Evolutionary conservation across 2,888 invertebrate genomes (phyloP), one percentile per base, ranked within the genome.

Genomic region (Cephus spinipes): DNA sequence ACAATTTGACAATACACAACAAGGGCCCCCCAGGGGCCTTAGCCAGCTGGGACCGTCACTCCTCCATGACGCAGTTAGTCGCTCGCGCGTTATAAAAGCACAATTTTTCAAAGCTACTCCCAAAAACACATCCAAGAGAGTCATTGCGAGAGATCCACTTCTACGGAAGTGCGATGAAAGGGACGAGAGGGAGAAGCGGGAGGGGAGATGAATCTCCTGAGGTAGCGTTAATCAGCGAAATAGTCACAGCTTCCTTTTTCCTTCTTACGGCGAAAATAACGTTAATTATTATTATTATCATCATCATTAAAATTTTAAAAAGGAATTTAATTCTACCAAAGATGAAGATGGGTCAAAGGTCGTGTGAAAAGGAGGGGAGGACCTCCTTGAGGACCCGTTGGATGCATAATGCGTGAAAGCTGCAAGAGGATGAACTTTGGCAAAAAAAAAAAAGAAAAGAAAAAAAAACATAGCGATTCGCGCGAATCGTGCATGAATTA

Each of bases 1-100:
- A 87, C 85, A 85, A 86, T 87, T 85, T 81, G 86, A 88, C 88
- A 89, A 91, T 91, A 91, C 90, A 90, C 90, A 90, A 90, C 90
- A 90, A 90, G 91, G 85, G 83, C 85, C 89, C 89, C 89, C 88
- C 87, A 84, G 83, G 83, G 87, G 83, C 83, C 78, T 81, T 79
- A 76, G 84, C 80, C 83, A 81, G 77, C 80, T 82, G 74, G 74
- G 75, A 68, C 79, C 79, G 77, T 34, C 35, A 35, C n/a, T 74
- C 74, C 36, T 30, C 35, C 23, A 74, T 33, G 33, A 30, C 33
- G 35, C 35, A n/a, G 74, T 74, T 74, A 74, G 74, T 74, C 23
- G 71, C 33, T 71, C 33, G 33, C 71, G 30, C 30, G 33, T 32
- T 33, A 71, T 55, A 55, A 9, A 55, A 55, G 55, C 55, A 55